A percentile compares a stretch with the other conserved stretches of the same genome.
These are phyloP conservation scores for Copsychus sechellarum DNA, from an alignment of 2,113 vertebrate genomes.

Conservation along the genomic window DNA sequence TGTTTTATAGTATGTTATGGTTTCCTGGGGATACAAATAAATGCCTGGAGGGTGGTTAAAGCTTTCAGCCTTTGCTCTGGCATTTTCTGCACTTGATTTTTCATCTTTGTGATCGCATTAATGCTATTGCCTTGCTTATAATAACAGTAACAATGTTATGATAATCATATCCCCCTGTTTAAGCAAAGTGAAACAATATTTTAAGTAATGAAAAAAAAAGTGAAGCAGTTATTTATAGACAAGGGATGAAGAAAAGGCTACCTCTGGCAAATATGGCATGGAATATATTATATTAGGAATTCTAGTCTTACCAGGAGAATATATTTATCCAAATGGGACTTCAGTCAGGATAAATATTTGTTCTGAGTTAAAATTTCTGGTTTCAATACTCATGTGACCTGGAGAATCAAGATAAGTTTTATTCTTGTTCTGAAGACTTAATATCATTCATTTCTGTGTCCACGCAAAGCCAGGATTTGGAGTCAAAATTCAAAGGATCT, in stretches of 20 bases:
- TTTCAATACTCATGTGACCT: background rate
- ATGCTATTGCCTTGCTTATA: conserved; percentile 32
- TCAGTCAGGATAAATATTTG: background rate
- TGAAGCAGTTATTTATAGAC: conserved; percentile 7
- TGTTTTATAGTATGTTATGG: background rate
- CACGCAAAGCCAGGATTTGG: background rate
- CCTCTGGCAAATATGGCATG: background rate
- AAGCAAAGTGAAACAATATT: conserved; percentile 39
- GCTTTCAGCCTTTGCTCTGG: conserved; percentile 3
- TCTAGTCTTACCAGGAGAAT: background rate
- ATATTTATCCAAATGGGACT: background rate
- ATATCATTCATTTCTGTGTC: background rate
- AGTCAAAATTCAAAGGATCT: background rate
- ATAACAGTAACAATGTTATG: conserved; percentile 41
- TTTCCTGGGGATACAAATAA: background rate
- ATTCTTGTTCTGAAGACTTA: background rate
- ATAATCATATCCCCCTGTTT: conserved; percentile 22
- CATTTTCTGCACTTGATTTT: conserved; percentile 38
- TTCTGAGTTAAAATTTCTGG: background rate
- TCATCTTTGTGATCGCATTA: conserved; percentile 15
- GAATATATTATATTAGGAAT: background rate
- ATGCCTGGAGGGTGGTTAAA: background rate
- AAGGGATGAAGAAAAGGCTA: background rate
- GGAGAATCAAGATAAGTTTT: background rate
- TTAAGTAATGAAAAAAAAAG: background rate